These are phyloP conservation scores for Trematocara macrostoma DNA, from an alignment of 2,113 vertebrate genomes.

Conservation along the genomic window DNA sequence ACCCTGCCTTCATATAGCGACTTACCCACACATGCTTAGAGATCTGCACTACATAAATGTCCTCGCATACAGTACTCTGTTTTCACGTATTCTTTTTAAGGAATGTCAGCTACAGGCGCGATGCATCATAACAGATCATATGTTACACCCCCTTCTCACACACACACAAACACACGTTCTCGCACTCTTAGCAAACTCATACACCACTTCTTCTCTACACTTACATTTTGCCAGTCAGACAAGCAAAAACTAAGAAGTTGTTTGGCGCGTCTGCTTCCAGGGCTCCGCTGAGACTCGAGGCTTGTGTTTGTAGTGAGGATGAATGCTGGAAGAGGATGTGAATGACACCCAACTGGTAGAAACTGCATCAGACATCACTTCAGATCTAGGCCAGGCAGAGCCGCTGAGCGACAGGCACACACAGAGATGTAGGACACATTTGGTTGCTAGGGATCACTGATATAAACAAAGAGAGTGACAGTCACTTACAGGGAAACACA, in stretches of 20 bases:
- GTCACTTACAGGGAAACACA: background rate
- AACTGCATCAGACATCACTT: conserved; percentile 28
- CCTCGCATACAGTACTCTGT: background rate
- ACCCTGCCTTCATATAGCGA: background rate
- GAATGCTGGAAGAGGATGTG: conserved; percentile 48
- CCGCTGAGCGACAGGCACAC: background rate
- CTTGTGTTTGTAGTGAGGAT: conserved; percentile 43
- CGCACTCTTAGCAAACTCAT: background rate
- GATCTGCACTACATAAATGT: background rate
- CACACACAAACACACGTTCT: background rate
- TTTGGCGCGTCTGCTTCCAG: conserved; percentile 10
- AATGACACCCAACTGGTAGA: conserved; percentile 39
- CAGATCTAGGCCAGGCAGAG: conserved; percentile 49
- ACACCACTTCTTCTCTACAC: background rate
- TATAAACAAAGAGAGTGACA: conserved; percentile 25
- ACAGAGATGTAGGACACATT: conserved; percentile 31
- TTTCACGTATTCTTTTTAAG: background rate
- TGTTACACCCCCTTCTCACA: background rate
- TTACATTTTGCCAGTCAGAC: conserved; percentile 14
- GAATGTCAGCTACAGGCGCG: background rate
- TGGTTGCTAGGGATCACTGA: conserved; percentile 7
- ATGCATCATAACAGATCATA: background rate
- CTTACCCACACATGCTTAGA: background rate
- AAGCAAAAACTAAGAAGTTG: conserved; percentile 17
- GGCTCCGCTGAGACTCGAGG: conserved; percentile 33